phyloP scores from a whole-genome alignment of 1,140 invertebrate species.

The Arion vulgaris region DNA sequence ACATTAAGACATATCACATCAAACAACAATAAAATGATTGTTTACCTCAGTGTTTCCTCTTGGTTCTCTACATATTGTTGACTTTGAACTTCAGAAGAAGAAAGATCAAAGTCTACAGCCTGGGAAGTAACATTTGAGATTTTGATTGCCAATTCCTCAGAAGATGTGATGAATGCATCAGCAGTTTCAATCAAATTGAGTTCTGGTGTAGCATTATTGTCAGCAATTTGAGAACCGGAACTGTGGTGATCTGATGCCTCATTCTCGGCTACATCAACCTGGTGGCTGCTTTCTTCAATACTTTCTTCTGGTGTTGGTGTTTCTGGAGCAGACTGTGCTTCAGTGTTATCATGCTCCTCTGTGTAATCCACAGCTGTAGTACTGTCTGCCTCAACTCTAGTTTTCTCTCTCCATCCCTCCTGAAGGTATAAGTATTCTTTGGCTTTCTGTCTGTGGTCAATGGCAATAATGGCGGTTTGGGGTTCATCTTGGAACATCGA shows the following conservation, averaged over 20 bases:
- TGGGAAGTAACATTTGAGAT: neutral
- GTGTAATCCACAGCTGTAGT: conserved; percentile 49
- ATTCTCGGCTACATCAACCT: neutral
- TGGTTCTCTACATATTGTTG: neutral
- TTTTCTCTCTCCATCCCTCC: conserved; percentile 48
- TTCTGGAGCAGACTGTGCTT: neutral
- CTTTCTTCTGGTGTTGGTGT: neutral
- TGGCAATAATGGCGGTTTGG: conserved; percentile 16
- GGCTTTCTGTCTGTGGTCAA: conserved; percentile 40
- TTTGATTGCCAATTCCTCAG: neutral
- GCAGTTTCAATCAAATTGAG: neutral
- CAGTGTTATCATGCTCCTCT: neutral
- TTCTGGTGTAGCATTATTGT: neutral
- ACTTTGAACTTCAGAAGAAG: neutral
- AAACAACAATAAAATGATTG: too few species aligned
- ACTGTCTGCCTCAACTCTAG: conserved; percentile 57
- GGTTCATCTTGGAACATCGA: conserved; percentile 43
- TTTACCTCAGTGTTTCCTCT: neutral
- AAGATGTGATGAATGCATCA: neutral
- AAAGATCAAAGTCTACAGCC: neutral
- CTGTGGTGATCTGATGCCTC: neutral
- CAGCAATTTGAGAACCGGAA: neutral
- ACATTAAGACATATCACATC: too few species aligned
- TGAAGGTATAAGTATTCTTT: conserved; percentile 48
- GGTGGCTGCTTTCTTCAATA: neutral